Base-by-base conservation (phyloP, 2,888 invertebrate genomes). In the Drosophila recens region DNA sequence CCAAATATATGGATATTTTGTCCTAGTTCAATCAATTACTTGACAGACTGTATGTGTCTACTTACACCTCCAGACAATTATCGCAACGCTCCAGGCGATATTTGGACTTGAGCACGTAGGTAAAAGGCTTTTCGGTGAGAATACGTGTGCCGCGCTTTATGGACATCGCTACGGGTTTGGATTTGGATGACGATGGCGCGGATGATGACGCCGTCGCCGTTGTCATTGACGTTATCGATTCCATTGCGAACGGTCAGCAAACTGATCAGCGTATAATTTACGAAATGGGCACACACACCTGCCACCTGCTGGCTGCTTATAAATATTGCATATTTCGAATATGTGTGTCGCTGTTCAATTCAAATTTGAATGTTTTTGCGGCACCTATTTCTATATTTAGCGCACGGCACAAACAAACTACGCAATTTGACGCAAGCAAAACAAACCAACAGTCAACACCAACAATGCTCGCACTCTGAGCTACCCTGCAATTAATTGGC, bases 91-190 rank as follows among this genome's bases (percentile, higher is more conserved):
- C 94, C 42, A 95, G 94, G 76, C 95, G 94, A 87, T 95, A 95
- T 82, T 95, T 95, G 0, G 95, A 95, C 74, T 95, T 95, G 3
- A 97, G 92, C 43, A 95, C 94, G 91, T 94, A 96, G 1, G 94
- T 95, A 92, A 97, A 97, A 0, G 97, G 97, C 84, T 96, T 94
- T 87, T 96, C 96, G 42, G 94, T 94, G 49, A 96, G 92, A 66
- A 97, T 94, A 33, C 95, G 92, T 83, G 95, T 95, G 27, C 97
- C 97, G 30, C 94, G 86, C 40, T 81, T 87, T 1, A 89, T 72
- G 17, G 10, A 36, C 11, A 53, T 9, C 15, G 23, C 42, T 53
- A 30, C 20, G 23, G 57, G n/a, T 33, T 23, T 15, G 11, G 51
- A 34, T 17, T 34, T 30, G 54, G 34, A 20, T 20, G 54, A 46